These are phyloP conservation scores for Sepiola atlantica DNA, from an alignment of 2,888 invertebrate species.

Conservation along the genomic window DNA sequence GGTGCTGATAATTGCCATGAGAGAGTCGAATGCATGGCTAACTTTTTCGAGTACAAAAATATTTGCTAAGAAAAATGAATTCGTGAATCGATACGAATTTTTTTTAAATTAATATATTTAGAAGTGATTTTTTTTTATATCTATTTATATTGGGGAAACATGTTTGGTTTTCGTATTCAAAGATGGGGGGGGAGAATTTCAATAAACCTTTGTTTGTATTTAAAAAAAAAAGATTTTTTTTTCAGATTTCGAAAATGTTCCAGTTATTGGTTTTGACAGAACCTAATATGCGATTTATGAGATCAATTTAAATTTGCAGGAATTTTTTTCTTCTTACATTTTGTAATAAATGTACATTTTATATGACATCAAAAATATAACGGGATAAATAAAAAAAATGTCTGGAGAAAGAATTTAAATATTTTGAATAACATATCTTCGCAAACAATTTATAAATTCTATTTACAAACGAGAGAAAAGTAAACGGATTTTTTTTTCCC, in stretches of 20 bases:
- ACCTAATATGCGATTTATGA: background rate
- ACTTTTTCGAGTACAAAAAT: background rate
- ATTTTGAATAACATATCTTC: background rate
- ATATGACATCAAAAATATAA: background rate
- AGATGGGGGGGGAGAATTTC: background rate
- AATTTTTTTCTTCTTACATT: background rate
- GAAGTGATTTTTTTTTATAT: background rate
- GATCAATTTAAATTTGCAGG: background rate
- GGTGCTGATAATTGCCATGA: no score
- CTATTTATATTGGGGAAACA: background rate
- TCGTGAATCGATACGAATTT: no score
- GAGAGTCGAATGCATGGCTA: no score
- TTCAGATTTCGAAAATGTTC: background rate
- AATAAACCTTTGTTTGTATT: background rate
- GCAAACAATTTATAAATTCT: background rate
- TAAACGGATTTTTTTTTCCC: no score
- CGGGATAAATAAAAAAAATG: background rate
- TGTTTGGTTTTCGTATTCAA: background rate
- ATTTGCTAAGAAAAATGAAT: background rate
- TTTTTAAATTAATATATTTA: background rate
- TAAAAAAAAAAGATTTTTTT: background rate
- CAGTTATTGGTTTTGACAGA: background rate
- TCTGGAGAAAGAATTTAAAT: background rate
- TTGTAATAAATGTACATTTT: background rate
- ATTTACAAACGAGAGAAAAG: background rate